Conservation (phyloP, 2,888 invertebrate genomes). For the Acanthosepion esculentum region DNA sequence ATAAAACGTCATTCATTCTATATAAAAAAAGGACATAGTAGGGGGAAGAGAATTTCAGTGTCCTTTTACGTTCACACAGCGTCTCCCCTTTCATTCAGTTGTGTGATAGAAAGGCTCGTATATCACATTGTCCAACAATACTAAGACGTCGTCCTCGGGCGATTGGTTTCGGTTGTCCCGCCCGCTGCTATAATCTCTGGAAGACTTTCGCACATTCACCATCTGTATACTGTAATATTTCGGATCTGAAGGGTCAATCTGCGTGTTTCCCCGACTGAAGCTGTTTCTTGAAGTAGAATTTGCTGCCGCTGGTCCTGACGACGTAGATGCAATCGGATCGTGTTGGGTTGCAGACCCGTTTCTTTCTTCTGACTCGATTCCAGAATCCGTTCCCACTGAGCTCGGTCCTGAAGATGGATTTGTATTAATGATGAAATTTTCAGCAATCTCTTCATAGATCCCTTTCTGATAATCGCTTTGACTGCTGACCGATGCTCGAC, state of each 20-base stretch:
- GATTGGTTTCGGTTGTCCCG: not conserved
- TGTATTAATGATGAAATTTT: not conserved
- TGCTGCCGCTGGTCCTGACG: not conserved
- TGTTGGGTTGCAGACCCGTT: not conserved
- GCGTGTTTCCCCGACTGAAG: not conserved
- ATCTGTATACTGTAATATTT: constrained; percentile 24
- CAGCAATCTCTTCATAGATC: constrained; percentile 38
- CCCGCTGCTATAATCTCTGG: not conserved
- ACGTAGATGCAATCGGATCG: not conserved
- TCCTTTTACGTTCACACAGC: not conserved
- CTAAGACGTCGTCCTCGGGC: not conserved
- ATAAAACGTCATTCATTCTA: not conserved
- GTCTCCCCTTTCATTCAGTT: not conserved
- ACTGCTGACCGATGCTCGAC: not conserved
- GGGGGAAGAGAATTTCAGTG: not conserved
- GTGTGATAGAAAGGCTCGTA: constrained; percentile 37
- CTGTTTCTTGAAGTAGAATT: not conserved
- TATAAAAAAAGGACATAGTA: not conserved
- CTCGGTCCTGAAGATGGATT: not conserved
- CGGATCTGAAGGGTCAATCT: not conserved
- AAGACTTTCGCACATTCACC: not conserved
- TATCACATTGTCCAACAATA: constrained; percentile 39
- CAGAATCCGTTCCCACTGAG: constrained; percentile 25
- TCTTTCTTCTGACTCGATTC: constrained; percentile 34
- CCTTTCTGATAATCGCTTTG: constrained; percentile 34